Evolutionary conservation across 2,113 vertebrate genomes (phyloP), one percentile per base, ranked within the genome.

Genomic region (Vulpes vulpes): DNA sequence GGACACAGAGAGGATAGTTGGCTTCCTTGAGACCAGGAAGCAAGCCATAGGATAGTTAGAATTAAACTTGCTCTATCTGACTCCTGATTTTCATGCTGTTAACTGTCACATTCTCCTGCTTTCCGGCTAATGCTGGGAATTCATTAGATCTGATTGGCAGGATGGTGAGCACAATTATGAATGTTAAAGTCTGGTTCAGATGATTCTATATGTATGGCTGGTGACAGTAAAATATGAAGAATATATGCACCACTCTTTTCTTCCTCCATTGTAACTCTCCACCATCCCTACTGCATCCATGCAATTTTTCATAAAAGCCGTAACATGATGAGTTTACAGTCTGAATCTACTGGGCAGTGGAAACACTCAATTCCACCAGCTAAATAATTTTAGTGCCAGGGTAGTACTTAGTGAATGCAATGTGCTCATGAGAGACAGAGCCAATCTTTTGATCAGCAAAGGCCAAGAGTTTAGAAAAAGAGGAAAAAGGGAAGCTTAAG

Each of bases 381-480:
- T 64, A 81, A 91, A 73, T 69, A 57, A 86, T 38, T 60, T 73
- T 20, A 55, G 38, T 71, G n/a, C n/a, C 32, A 5, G 11, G 3
- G 3, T 49, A 67, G 5, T 76, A 23, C 14, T 95, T 30, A 35
- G 62, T 32, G 27, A 78, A 85, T 78, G 19, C 38, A 79, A 64
- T 81, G 20, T 12, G 49, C 20, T 53, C 65, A 17, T 12, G 2
- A 93, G 38, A 12, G 14, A 30, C 43, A 95, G 0, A 69, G 51
- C 17, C 69, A 67, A 81, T 69, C 10, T 67, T 53, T 92, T 74
- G 57, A 87, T 88, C 27, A 60, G 57, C 30, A 96, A 91, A 94
- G 87, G 53, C 35, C 10, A 8, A 83, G 95, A 74, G 25, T 86
- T 96, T 74, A 87, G 85, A 97, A 96, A 79, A 19, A 55, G 27